Evolutionary conservation across 2,888 invertebrate genomes (phyloP).

Genomic region (Nomada ferruginata): DNA sequence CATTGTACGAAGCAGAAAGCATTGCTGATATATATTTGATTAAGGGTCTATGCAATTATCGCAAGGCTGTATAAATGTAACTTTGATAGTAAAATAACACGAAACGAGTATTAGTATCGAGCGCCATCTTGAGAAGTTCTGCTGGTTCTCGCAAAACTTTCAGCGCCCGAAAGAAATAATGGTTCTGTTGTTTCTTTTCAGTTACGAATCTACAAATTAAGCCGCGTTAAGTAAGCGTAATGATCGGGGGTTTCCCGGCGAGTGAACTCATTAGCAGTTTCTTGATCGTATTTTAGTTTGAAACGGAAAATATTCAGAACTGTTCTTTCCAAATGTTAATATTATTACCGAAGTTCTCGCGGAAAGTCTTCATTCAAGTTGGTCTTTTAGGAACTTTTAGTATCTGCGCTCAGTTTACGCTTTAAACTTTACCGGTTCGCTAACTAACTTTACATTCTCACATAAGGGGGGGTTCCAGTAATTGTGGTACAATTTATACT

Average conservation of each 20-base stretch:
- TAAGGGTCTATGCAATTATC: too few relatives aligned
- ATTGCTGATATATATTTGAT: too few relatives aligned
- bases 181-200: neutral
- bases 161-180: neutral
- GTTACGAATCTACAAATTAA: neutral
- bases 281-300: slow-evolving; percentile 23
- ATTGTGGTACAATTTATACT: neutral
- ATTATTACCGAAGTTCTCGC: slow-evolving; percentile 26
- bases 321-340: slow-evolving; percentile 8
- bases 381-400: slow-evolving; percentile 13
- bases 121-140: neutral
- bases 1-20: too few relatives aligned
- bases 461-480: neutral
- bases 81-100: neutral
- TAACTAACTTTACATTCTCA: neutral
- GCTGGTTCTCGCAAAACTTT: slow-evolving; percentile 2
- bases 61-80: too few relatives aligned
- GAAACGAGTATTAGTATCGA: too few relatives aligned
- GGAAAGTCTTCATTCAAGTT: neutral
- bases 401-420: neutral
- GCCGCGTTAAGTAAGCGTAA: neutral
- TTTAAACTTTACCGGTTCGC: slow-evolving; percentile 10
- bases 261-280: slow-evolving; percentile 29
- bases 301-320: slow-evolving; percentile 14
- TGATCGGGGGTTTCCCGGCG: neutral